Base-by-base conservation (phyloP, 2,113 vertebrate species). In the Lasiurus cinereus region DNA sequence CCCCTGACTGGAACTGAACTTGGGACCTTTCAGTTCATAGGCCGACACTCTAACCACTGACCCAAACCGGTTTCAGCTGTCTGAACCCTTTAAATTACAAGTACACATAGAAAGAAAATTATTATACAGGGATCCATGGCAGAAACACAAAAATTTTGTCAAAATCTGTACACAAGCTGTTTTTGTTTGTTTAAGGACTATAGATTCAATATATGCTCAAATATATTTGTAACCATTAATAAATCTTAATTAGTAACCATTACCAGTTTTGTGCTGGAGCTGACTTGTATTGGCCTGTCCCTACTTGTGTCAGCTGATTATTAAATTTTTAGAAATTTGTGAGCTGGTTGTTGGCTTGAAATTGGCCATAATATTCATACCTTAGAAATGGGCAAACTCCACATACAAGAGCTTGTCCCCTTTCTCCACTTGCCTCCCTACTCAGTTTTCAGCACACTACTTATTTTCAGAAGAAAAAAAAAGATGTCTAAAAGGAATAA, bases 391-490 rank as follows among this genome's bases (percentile, higher is more conserved):
- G 8, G 0, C 39, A 69, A 24, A 13, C 62, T 52, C 15, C 59
- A 1, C 3, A 43, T 29, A 54, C 39, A 3, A 50, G 21, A 16
- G n/a, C 36, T 39, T 70, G 84, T 84, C 21, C 9, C 15, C 36
- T 21, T 8, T 19, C 9, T 3, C 29, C 1, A 22, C 1, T 0
- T 1, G 6, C 5, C 31, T 64, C 18, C 4, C 18, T 69, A 29
- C 8, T 11, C n/a, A 48, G 3, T 83, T 43, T 79, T 3, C 33
- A 62, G 4, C 0, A 87, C 0, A 79, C 18, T 8, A 59, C 19
- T 70, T 33, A n/a, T 79, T 83, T 88, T 48, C 33, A 83, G 16
- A 4, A 43, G 36, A 88, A 22, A 54, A 69, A 73, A 79, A 72
- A 33, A 62, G 19, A 64, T 36, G 8, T 62, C n/a, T 85, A 24